Evolutionary conservation across 2,888 invertebrate species (phyloP).

Genomic region (Acanthosepion pharaonis): DNA sequence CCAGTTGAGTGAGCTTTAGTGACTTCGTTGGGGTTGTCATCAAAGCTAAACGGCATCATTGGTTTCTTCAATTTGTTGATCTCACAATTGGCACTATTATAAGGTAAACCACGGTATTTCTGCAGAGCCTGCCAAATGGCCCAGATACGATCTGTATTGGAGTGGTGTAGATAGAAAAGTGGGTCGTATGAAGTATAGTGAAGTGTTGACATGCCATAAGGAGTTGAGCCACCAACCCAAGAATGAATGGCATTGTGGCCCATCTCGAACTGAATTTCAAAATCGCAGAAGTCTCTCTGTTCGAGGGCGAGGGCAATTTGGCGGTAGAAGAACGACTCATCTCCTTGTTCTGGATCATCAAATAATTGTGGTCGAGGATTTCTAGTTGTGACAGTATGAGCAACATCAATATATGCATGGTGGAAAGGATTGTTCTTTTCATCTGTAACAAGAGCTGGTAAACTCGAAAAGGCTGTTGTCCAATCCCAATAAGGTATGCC

Average conservation of each 20-base stretch:
- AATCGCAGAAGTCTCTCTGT: conserved; percentile 49
- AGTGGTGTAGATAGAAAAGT: conserved; percentile 49
- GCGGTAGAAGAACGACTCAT: conserved; percentile 49
- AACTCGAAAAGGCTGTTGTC: conserved; percentile 39
- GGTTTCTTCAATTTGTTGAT: conserved; percentile 47
- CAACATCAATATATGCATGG: conserved; percentile 39
- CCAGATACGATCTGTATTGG: conserved; percentile 50
- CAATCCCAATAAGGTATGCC: conserved; percentile 50
- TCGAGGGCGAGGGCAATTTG: conserved; percentile 47
- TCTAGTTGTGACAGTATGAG: conserved; percentile 36
- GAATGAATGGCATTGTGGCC: conserved; percentile 49
- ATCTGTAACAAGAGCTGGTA: conserved; percentile 50
- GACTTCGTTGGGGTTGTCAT: conserved; percentile 48
- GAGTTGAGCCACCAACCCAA: conserved; percentile 46
- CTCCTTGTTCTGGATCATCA: conserved; percentile 48
- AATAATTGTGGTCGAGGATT: conserved; percentile 45
- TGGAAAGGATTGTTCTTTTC: conserved; percentile 46
- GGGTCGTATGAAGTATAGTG: conserved; percentile 49
- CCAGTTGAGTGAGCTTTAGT: conserved; percentile 3
- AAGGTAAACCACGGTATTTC: conserved; percentile 51
- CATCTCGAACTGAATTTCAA: conserved; percentile 48
- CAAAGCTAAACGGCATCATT: conserved; percentile 50
- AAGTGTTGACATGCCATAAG: conserved; percentile 48
- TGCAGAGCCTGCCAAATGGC: conserved; percentile 52
- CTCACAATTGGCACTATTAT: conserved; percentile 51